Percentiles rank a stretch among this genome's conserved stretches.
phyloP scores from a whole-genome alignment of 1,140 invertebrate species.

The Apocrypta bakeri region DNA sequence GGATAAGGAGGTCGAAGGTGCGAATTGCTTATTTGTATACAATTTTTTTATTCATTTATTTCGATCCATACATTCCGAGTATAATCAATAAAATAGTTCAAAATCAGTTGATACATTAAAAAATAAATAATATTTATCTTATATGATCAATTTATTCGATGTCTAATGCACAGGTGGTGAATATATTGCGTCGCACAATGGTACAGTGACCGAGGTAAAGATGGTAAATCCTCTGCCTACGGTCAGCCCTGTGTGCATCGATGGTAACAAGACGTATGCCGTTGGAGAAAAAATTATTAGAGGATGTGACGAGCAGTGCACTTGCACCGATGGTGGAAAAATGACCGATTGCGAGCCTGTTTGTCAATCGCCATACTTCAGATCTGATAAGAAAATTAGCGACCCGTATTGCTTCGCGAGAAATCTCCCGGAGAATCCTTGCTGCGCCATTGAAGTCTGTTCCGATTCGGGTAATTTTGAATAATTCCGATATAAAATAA shows the following conservation, averaged over 20 bases:
- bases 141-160: too few relatives aligned
- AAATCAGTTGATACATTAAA: too few relatives aligned
- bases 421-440: constrained; percentile 81
- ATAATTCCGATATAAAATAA: too few relatives aligned
- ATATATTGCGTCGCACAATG: constrained; percentile 63
- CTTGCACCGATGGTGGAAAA: constrained; percentile 77
- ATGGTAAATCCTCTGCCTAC: constrained; percentile 55
- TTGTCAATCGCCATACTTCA: constrained; percentile 79
- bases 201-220: constrained; percentile 43
- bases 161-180: constrained; percentile 62
- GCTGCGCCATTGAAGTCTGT: constrained; percentile 84
- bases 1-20: constrained; percentile 74
- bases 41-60: too few relatives aligned
- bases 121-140: too few relatives aligned
- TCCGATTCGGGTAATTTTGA: constrained; percentile 73
- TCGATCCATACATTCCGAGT: too few relatives aligned
- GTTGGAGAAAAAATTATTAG: constrained; percentile 80
- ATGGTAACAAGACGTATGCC: constrained; percentile 83
- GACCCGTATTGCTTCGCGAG: constrained; percentile 85
- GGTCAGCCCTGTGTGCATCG: constrained; percentile 76
- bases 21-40: too few relatives aligned
- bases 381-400: constrained; percentile 76
- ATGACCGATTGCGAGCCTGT: constrained; percentile 80
- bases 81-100: too few relatives aligned
- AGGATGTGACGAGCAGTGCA: constrained; percentile 83